A percentile compares a stretch with the other conserved stretches of the same genome.
These are phyloP conservation scores for Drosophila stalkeri DNA, from an alignment of 2,888 invertebrate species.

Conservation along the genomic window DNA sequence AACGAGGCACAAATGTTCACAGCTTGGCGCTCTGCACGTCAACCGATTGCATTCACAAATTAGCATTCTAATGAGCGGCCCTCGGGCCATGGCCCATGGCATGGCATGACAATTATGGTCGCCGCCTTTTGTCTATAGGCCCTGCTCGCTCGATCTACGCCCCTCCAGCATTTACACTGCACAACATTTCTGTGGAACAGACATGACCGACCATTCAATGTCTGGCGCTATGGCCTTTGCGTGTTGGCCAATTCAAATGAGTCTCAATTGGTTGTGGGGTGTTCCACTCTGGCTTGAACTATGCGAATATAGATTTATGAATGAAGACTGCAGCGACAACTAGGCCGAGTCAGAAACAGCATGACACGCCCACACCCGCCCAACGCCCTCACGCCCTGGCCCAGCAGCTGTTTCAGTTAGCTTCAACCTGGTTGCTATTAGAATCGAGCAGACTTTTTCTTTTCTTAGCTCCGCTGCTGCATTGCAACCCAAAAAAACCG, in stretches of 20 bases:
- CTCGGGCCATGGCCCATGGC: constrained; percentile 39
- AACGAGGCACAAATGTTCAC: constrained; percentile 59
- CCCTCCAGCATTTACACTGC: neutral
- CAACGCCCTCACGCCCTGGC: neutral
- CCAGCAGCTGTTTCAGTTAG: constrained; percentile 45
- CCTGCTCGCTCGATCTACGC: no score
- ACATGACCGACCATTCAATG: constrained; percentile 27
- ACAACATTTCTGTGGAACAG: constrained; percentile 46
- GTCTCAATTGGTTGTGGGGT: constrained; percentile 44
- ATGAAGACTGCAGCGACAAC: constrained; percentile 53
- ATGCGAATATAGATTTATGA: constrained; percentile 45
- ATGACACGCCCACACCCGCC: constrained; percentile 23
- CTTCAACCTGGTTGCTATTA: constrained; percentile 39
- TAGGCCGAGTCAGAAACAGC: constrained; percentile 39
- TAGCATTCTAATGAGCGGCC: constrained; percentile 73
- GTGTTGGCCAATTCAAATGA: constrained; percentile 72
- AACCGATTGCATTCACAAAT: constrained; percentile 73
- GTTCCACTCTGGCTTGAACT: constrained; percentile 8
- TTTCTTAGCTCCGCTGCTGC: constrained; percentile 24
- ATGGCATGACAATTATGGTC: constrained; percentile 68
- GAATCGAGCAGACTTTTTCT: constrained; percentile 22
- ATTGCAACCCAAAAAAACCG: constrained; percentile 68
- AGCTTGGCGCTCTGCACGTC: constrained; percentile 39
- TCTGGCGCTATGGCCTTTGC: constrained; percentile 59
- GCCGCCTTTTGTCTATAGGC: constrained; percentile 56